phyloP scores from a whole-genome alignment of 1,140 invertebrate species.

The Papilio aristodemus region DNA sequence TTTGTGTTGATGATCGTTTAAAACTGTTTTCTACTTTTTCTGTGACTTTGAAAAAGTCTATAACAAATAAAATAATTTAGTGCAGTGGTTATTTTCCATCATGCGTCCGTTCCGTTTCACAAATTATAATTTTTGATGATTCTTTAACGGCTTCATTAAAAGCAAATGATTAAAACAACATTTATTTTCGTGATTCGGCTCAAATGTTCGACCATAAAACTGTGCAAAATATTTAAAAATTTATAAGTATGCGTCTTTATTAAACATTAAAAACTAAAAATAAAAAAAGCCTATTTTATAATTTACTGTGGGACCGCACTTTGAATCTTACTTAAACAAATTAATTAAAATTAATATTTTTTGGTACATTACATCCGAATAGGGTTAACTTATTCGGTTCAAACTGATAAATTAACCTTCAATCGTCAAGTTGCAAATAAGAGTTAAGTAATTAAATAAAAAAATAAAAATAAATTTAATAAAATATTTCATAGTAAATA shows the following conservation, averaged over 20 bases:
- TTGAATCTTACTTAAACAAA: too few relatives aligned
- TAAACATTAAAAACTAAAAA: background rate
- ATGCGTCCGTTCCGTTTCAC: background rate
- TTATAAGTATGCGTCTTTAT: background rate
- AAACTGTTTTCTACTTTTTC: background rate
- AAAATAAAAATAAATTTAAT: too few relatives aligned
- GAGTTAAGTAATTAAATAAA: too few relatives aligned
- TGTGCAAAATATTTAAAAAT: background rate
- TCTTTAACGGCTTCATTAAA: background rate
- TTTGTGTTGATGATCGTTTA: constrained; percentile 14
- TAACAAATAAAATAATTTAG: too few relatives aligned
- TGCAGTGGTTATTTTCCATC: background rate
- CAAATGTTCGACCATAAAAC: background rate
- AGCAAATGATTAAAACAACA: background rate
- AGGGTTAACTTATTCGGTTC: too few relatives aligned
- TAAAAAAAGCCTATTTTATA: too few relatives aligned
- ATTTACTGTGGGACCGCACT: too few relatives aligned
- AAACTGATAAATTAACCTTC: too few relatives aligned
- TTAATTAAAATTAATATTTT: too few relatives aligned
- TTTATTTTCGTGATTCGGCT: background rate
- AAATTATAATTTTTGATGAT: background rate
- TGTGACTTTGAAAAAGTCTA: background rate
- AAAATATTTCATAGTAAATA: too few relatives aligned
- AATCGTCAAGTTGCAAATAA: too few relatives aligned
- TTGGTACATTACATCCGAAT: too few relatives aligned